Base-by-base conservation (phyloP, 2,888 invertebrate genomes). In the Phymatocera aterrima region DNA sequence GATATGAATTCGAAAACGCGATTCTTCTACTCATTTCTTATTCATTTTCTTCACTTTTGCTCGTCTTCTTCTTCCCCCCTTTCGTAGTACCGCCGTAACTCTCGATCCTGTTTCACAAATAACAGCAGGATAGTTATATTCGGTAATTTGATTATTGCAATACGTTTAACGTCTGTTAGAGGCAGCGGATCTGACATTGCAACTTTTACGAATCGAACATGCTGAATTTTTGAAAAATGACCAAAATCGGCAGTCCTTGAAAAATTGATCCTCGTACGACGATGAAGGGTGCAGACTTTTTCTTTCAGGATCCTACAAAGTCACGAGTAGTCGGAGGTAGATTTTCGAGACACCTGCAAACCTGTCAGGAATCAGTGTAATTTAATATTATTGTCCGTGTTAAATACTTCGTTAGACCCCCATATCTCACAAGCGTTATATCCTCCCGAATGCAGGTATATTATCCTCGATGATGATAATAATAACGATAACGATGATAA, bases 331-430 rank as follows among this genome's bases (percentile, higher is more conserved):
- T 10, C 43, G 43, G 43, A n/a, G n/a, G n/a, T n/a, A n/a, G n/a
- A n/a, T n/a, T n/a, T 12, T 57, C 57, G 12, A 28, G 64, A 64
- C 68, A 46, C 68, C 68, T 72, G 51, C 72, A 21, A 40, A 15
- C 75, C 24, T n/a, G 60, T 72, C 57, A 57, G 40, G 40, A 57
- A 75, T 57, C 79, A 60, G 40, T 64, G 81, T 83, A 84, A 84
- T 83, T 84, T 83, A 83, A 83, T 81, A 82, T 83, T 79, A 84
- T 83, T 84, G 83, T 83, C 83, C 81, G 80, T 80, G 83, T 78
- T 84, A 84, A 84, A 85, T 84, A 80, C 82, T 83, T 83, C 85
- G 84, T 85, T 84, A 84, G 82, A 82, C 77, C 78, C 80, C 78
- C 83, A 83, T 84, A 83, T 81, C 82, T 72, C 34, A 72, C 64